Conservation (phyloP, 2,888 invertebrate genomes). For the Tetrapedia diversipes region DNA sequence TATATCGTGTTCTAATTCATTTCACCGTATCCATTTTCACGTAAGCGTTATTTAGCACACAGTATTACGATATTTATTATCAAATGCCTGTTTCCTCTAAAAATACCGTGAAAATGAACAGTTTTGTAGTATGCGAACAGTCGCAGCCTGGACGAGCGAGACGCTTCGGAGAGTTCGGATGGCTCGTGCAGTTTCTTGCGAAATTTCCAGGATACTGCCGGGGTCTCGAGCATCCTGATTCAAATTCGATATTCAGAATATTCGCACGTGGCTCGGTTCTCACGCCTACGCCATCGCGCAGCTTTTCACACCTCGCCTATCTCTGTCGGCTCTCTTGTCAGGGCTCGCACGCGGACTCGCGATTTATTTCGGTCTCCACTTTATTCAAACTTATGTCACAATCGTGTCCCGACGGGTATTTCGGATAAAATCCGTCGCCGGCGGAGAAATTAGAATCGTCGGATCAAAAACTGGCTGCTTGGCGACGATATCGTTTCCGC, state of each 20-base stretch:
- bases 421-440: slow-evolving; percentile 5
- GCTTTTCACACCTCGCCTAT: not conserved
- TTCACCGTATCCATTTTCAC: too few species aligned
- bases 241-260: slow-evolving; percentile 54
- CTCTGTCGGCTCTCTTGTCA: slow-evolving; percentile 13
- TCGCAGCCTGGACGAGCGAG: not conserved
- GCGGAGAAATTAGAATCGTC: slow-evolving; percentile 20
- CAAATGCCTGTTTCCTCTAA: not conserved
- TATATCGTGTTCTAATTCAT: too few species aligned
- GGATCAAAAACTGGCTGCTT: slow-evolving; percentile 22
- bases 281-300: slow-evolving; percentile 25
- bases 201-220: slow-evolving; percentile 41
- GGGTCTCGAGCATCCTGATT: slow-evolving; percentile 37
- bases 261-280: slow-evolving; percentile 50
- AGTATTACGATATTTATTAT: too few species aligned
- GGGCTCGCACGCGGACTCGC: not conserved
- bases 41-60: too few species aligned
- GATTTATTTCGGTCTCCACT: slow-evolving; percentile 48
- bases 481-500: not conserved
- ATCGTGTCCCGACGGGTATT: slow-evolving; percentile 19
- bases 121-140: slow-evolving; percentile 22
- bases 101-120: not conserved
- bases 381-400: slow-evolving; percentile 46
- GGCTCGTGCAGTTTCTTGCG: slow-evolving; percentile 44
- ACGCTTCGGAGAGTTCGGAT: slow-evolving; percentile 28